phyloP scores from a whole-genome alignment of 2,113 vertebrate species.

The Ceyx cyanopectus region DNA sequence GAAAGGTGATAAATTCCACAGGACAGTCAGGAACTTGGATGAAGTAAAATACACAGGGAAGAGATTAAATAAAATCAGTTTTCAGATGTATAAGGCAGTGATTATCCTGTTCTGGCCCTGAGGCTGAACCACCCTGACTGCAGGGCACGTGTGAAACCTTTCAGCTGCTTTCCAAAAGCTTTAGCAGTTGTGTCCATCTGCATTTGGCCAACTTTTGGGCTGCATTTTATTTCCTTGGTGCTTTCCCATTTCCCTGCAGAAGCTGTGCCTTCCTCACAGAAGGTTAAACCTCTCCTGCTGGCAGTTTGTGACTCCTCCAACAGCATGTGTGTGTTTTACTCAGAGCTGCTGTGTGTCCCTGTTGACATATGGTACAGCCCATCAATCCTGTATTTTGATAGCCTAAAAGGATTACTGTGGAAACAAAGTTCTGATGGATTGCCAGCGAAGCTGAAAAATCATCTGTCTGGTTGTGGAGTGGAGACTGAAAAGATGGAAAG shows the following conservation, averaged over 20 bases:
- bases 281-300: not conserved
- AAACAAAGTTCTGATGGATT: not conserved
- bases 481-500: not conserved
- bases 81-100: not conserved
- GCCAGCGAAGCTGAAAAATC: not conserved
- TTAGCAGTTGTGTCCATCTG: accelerated
- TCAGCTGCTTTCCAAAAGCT: too few species aligned
- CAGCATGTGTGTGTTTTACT: not conserved
- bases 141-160: not conserved
- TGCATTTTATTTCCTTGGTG: not conserved
- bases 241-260: not conserved
- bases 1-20: not conserved
- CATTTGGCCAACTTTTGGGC: not conserved
- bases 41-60: not conserved
- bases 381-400: not conserved
- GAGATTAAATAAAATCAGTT: not conserved
- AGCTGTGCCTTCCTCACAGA: not conserved
- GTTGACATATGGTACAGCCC: not conserved
- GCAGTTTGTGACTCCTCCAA: not conserved
- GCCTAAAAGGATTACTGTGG: not conserved
- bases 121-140: not conserved
- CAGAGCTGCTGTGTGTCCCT: not conserved
- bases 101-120: not conserved
- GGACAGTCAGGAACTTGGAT: not conserved
- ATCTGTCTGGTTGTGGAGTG: not conserved